Percentiles rank a stretch among this genome's conserved stretches.
Evolutionary conservation across 1,140 invertebrate genomes (phyloP).

Genomic region (Rhagoletis pomonella): DNA sequence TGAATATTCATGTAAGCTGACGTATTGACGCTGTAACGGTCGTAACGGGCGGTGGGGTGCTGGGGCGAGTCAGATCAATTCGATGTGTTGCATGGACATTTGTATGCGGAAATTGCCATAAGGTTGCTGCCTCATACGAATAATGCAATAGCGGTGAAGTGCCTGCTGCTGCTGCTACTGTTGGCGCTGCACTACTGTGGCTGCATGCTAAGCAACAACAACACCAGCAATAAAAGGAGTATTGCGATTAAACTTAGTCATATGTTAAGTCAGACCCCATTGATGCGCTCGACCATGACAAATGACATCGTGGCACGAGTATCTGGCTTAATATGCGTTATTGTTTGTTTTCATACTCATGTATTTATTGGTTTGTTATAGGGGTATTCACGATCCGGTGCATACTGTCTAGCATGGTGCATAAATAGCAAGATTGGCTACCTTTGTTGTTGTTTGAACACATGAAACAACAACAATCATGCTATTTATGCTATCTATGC

Average conservation of each 20-base stretch:
- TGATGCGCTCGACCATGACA: conserved; percentile 27
- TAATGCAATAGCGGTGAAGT: conserved; percentile 31
- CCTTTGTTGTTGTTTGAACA: no score
- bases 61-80: neutral
- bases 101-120: conserved; percentile 45
- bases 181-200: neutral
- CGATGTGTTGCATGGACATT: conserved; percentile 4
- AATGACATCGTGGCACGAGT: conserved; percentile 3
- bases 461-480: no score
- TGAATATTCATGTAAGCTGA: neutral
- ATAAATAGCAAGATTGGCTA: no score
- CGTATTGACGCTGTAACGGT: neutral
- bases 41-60: neutral
- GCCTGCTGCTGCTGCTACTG: neutral
- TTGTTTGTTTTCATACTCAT: neutral
- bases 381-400: neutral
- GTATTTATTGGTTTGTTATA: neutral
- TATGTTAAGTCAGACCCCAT: neutral
- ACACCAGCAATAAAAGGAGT: neutral
- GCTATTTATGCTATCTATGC: no score
- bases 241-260: neutral
- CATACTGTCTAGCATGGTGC: no score
- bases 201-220: conserved; percentile 31
- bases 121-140: neutral
- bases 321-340: neutral